phyloP scores from a whole-genome alignment of 1,140 invertebrate species.

The Hyphantria cunea region DNA sequence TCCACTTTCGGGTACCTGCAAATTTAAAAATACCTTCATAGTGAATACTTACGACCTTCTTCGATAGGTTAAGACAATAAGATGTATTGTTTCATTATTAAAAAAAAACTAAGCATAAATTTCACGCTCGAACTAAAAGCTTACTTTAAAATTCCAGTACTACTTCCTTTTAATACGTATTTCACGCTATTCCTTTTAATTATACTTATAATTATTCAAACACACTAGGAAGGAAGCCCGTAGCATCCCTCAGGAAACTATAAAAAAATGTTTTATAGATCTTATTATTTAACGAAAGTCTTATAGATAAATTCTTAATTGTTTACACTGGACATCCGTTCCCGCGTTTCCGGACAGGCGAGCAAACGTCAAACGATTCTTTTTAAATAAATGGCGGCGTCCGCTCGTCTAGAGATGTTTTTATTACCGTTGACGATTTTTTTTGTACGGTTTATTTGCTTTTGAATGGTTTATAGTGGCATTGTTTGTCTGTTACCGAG shows the following conservation, averaged over 20 bases:
- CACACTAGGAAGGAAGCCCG: slow-evolving; percentile 21
- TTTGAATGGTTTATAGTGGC: neutral
- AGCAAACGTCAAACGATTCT: slow-evolving; percentile 4
- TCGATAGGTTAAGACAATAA: too few species aligned
- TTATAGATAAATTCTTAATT: slow-evolving; percentile 15
- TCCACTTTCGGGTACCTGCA: too few species aligned
- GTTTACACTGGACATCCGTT: slow-evolving; percentile 30
- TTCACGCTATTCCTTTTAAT: neutral
- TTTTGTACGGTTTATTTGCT: neutral
- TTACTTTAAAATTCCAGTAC: too few species aligned
- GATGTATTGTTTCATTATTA: too few species aligned
- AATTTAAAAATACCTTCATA: too few species aligned
- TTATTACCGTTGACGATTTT: neutral
- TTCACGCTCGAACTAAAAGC: too few species aligned
- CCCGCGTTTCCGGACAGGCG: slow-evolving; percentile 27
- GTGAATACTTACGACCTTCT: too few species aligned
- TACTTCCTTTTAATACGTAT: too few species aligned
- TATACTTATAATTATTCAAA: slow-evolving; percentile 1
- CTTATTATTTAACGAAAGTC: slow-evolving; percentile 24
- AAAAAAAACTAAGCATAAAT: too few species aligned
- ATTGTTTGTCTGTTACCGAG: neutral
- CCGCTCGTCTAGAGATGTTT: slow-evolving; percentile 19
- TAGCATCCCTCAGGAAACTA: slow-evolving; percentile 17
- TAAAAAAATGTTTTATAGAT: slow-evolving; percentile 26
- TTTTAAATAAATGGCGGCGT: slow-evolving; percentile 22